Percentiles rank a stretch among this genome's conserved stretches.
These are phyloP conservation scores for Nephrotoma flavescens DNA, from an alignment of 2,888 invertebrate species.

Conservation along the genomic window DNA sequence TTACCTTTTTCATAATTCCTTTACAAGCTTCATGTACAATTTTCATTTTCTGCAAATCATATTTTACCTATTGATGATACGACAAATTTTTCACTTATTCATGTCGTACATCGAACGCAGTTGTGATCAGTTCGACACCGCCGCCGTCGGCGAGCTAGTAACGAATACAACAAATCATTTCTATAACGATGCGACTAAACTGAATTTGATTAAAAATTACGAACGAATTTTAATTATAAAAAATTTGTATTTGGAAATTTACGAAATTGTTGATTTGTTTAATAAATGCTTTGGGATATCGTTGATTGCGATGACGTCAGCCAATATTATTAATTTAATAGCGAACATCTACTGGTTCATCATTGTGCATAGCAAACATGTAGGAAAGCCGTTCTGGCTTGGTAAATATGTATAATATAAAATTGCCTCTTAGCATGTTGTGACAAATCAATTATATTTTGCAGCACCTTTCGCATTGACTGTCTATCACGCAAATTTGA, in stretches of 20 bases:
- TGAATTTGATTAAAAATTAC: background rate
- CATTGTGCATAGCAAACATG: background rate
- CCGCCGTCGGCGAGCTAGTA: background rate
- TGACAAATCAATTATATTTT: background rate
- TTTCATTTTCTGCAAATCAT: background rate
- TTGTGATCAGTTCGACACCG: background rate
- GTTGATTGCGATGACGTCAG: background rate
- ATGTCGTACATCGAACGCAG: background rate
- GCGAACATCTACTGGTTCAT: background rate
- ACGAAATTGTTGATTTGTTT: background rate
- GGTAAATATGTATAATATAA: background rate
- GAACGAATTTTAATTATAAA: background rate
- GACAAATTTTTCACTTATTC: background rate
- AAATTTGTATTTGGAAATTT: background rate
- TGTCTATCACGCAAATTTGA: background rate
- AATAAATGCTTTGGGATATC: background rate
- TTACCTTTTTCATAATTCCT: background rate
- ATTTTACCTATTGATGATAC: background rate
- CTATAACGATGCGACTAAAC: background rate
- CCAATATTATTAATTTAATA: background rate
- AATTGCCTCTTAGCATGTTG: background rate
- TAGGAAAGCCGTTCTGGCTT: background rate
- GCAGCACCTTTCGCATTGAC: background rate
- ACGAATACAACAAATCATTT: background rate
- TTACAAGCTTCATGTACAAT: background rate